Evolutionary conservation across 2,888 invertebrate genomes (phyloP).

Genomic region (Sarcophaga subvicina): DNA sequence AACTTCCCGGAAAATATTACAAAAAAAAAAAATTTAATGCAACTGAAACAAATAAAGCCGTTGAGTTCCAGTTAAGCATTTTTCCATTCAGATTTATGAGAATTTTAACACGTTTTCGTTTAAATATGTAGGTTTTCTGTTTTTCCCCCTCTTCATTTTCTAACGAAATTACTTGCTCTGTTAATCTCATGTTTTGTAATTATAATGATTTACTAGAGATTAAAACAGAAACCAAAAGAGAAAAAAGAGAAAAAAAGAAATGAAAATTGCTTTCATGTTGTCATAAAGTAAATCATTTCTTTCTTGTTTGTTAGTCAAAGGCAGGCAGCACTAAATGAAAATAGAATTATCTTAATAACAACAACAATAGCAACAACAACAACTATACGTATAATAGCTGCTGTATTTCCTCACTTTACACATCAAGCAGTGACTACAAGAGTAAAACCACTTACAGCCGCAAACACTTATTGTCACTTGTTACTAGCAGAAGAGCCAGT

Average conservation of each 20-base stretch:
- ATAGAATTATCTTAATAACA: too few relatives aligned
- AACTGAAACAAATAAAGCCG: constrained; percentile 13
- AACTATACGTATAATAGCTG: constrained; percentile 20
- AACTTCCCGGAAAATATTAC: neutral
- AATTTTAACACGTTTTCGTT: constrained; percentile 53
- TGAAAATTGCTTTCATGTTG: constrained; percentile 66
- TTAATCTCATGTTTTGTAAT: constrained; percentile 65
- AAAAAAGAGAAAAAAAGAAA: too few relatives aligned
- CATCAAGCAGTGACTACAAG: neutral
- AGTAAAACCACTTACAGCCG: constrained; percentile 40
- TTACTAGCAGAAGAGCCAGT: constrained; percentile 22
- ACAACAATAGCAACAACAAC: too few relatives aligned
- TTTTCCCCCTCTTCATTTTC: neutral
- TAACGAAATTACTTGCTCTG: constrained; percentile 55
- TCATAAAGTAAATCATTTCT: constrained; percentile 65
- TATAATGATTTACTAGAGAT: constrained; percentile 67
- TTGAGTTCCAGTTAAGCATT: constrained; percentile 11
- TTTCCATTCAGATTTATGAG: constrained; percentile 48
- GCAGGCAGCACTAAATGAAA: neutral
- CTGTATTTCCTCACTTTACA: constrained; percentile 30
- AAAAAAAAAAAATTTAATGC: too few relatives aligned
- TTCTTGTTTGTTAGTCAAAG: neutral
- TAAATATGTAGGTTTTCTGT: constrained; percentile 34
- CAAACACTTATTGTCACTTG: constrained; percentile 51
- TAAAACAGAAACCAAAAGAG: constrained; percentile 30